Percentiles rank a stretch among this genome's conserved stretches.
phyloP scores from a whole-genome alignment of 2,113 vertebrate genomes.

The Cinclus mexicanus region DNA sequence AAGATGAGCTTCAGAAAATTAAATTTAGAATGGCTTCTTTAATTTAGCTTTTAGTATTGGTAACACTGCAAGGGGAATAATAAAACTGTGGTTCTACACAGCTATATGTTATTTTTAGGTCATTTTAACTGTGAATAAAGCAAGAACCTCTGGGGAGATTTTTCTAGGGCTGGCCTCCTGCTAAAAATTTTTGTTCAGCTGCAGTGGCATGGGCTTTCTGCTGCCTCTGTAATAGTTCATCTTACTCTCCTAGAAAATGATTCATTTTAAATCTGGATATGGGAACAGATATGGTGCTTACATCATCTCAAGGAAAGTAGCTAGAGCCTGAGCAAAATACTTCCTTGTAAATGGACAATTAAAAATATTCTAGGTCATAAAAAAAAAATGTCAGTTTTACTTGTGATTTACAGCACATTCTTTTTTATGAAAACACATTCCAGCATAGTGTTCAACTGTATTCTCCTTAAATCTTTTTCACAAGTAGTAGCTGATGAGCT shows the following conservation, averaged over 20 bases:
- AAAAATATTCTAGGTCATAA: not conserved
- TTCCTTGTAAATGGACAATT: not conserved
- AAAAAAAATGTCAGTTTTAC: not conserved
- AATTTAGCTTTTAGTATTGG: not conserved
- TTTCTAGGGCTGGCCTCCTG: not conserved
- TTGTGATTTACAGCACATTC: not conserved
- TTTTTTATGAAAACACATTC: not conserved
- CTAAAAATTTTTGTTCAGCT: conserved; percentile 9
- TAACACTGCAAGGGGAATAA: not conserved
- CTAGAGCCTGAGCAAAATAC: not conserved
- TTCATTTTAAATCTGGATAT: not conserved
- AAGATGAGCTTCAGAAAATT: not conserved
- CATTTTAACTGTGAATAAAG: conserved; percentile 61
- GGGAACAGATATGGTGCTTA: not conserved
- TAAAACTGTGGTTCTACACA: not conserved
- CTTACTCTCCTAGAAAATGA: not conserved
- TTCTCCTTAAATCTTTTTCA: not conserved
- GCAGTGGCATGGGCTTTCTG: not conserved
- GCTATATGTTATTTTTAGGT: conserved; percentile 40
- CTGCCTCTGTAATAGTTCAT: not conserved
- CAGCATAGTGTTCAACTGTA: not conserved
- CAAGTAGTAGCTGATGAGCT: not conserved
- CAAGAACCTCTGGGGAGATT: not conserved
- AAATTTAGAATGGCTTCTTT: not conserved
- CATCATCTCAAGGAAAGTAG: not conserved